Evolutionary conservation across 2,888 invertebrate genomes (phyloP).

Genomic region (Troides helena): DNA sequence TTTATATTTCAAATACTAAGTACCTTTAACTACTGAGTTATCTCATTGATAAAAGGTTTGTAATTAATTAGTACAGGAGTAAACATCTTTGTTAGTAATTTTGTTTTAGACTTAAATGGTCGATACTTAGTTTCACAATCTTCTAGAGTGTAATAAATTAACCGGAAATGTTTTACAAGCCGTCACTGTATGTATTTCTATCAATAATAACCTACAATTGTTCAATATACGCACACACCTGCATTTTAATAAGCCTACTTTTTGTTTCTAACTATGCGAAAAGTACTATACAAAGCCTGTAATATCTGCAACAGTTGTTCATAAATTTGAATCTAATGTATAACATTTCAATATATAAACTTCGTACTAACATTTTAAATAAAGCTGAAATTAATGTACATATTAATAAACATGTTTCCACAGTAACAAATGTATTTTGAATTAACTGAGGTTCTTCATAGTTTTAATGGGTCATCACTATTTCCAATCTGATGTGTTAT

Average conservation of each 20-base stretch:
- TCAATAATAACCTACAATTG: constrained; percentile 14
- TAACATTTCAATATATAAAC: constrained; percentile 13
- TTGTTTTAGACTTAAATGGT: background rate
- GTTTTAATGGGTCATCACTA: background rate
- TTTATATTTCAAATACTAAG: no score
- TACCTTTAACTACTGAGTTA: no score
- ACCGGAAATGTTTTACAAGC: background rate
- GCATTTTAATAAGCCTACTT: constrained; percentile 9
- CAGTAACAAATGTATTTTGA: background rate
- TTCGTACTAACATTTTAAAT: constrained; percentile 7
- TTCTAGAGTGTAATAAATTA: background rate
- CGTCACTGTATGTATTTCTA: background rate
- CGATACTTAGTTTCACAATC: background rate
- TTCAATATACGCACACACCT: constrained; percentile 5
- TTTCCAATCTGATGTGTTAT: background rate
- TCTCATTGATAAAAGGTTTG: no score
- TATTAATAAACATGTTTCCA: constrained; percentile 18
- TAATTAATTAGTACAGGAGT: no score
- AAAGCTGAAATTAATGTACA: constrained; percentile 10
- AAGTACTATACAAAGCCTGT: constrained; percentile 10
- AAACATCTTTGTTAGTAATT: no score
- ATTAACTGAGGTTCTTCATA: background rate
- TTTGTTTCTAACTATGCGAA: constrained; percentile 16
- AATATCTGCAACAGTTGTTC: constrained; percentile 16
- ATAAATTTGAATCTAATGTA: constrained; percentile 10